Percentiles rank a stretch among this genome's conserved stretches.
These are phyloP conservation scores for Leptinotarsa defecta DNA, from an alignment of 1,140 invertebrate species.

Conservation along the genomic window DNA sequence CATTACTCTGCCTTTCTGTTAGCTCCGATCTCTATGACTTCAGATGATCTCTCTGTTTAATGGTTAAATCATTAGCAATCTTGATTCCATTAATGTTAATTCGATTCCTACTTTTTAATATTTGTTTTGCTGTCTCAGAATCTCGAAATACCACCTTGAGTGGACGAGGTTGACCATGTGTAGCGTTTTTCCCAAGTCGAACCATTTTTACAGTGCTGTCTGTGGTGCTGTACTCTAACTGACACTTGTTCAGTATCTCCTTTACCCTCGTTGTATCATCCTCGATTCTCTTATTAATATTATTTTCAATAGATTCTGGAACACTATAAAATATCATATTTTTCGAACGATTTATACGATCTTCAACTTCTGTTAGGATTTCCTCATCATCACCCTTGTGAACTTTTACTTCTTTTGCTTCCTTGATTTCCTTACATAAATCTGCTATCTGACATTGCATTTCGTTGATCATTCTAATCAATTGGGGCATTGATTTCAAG, in stretches of 20 bases:
- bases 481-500: conserved; percentile 13
- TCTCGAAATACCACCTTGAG: not conserved
- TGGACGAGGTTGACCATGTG: not conserved
- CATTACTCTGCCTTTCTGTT: conserved; percentile 9
- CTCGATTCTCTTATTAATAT: conserved; percentile 8
- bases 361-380: conserved; percentile 7
- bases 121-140: not conserved
- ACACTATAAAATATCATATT: conserved; percentile 11
- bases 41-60: conserved; percentile 16
- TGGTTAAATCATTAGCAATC: conserved; percentile 10
- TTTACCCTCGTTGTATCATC: conserved; percentile 7
- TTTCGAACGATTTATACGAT: conserved; percentile 16
- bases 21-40: not conserved
- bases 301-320: conserved; percentile 6
- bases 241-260: not conserved
- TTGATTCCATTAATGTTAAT: conserved; percentile 13
- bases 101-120: conserved; percentile 13
- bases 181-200: not conserved
- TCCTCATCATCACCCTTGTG: conserved; percentile 9
- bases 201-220: not conserved
- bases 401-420: conserved; percentile 2
- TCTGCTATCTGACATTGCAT: conserved; percentile 14
- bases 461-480: conserved; percentile 12
- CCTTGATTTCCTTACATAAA: conserved; percentile 16
- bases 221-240: not conserved